Conservation (phyloP, 2,797 vertebrate species). For the Odontamblyopus rebecca region DNA sequence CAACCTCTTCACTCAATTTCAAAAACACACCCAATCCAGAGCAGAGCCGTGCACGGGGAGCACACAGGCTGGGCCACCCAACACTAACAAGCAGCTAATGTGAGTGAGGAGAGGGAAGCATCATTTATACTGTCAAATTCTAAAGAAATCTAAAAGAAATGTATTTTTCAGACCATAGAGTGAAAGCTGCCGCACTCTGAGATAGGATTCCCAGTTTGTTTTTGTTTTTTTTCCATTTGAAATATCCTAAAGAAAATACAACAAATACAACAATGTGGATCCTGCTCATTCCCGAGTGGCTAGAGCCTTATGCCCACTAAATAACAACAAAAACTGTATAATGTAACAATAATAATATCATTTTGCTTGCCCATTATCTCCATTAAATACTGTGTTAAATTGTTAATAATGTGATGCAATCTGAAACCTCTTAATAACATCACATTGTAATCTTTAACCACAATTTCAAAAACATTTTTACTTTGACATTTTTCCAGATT, state of each 20-base stretch:
- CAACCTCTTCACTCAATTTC: conserved; percentile 82
- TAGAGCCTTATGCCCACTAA: background rate
- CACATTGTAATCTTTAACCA: too few species aligned
- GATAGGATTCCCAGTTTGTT: background rate
- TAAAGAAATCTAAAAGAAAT: background rate
- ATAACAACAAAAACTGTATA: background rate
- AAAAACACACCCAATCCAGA: conserved; percentile 78
- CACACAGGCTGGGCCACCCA: conserved; percentile 34
- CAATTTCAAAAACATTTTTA: too few species aligned
- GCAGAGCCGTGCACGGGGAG: conserved; percentile 61
- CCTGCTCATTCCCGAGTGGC: background rate
- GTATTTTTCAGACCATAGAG: background rate
- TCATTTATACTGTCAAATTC: background rate
- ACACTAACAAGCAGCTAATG: background rate
- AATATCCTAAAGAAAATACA: background rate
- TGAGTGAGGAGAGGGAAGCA: background rate
- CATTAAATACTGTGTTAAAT: too few species aligned
- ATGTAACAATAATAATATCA: background rate
- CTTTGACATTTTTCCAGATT: too few species aligned
- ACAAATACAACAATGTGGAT: background rate
- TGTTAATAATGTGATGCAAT: background rate
- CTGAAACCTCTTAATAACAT: too few species aligned
- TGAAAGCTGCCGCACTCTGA: background rate
- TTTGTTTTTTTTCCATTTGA: background rate
- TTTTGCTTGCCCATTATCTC: background rate